Base-by-base conservation (phyloP, 2,797 vertebrate species). In the Bufotes viridis region DNA sequence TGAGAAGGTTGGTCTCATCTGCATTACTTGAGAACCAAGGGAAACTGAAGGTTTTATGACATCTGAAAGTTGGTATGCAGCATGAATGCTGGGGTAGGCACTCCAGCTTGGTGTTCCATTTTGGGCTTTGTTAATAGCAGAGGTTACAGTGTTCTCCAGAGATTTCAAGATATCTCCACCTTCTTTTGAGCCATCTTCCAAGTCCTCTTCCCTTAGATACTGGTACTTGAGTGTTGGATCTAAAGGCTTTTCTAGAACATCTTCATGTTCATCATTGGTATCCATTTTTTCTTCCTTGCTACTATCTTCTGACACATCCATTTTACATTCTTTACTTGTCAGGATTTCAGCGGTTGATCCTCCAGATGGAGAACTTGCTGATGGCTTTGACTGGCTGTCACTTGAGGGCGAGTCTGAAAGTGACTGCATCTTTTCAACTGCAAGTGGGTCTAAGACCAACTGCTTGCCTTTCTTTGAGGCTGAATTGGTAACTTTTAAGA, bases 401-500 rank as follows among this genome's bases (percentile, higher is more conserved):
- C 89, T 94, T 88, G 90, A 93, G 0, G 95, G 94, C 1, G 96
- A 94, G 85, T 99, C 98, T 0, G 97, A 96, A 84, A 99, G 91
- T 0, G 96, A 96, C 26, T 99, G 98, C 95, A 99, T 99, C 93
- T 99, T 99, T 94, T 99, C 98, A 91, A 99, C 96, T 0, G 98
- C 98, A 87, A 99, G 91, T 0, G 98, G 98, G 93, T 99, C 98
- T 2, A 99, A 94, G 49, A 98, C 97, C 91, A 99, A 94, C 91
- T 99, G 98, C 91, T 99, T 99, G 26, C 98, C 98, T 90, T 99
- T 99, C 94, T 99, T 99, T 81, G 98, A 99, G 87, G 98, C 98
- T 0, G 98, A 99, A 93, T 97, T 99, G 42, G 98, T 99, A 92
- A 99, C 98, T 94, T 99, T 99, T 91, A 99, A 96, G 91, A 99